These are phyloP conservation scores for Nibea coibor DNA, from an alignment of 2,113 vertebrate species.

Conservation along the genomic window DNA sequence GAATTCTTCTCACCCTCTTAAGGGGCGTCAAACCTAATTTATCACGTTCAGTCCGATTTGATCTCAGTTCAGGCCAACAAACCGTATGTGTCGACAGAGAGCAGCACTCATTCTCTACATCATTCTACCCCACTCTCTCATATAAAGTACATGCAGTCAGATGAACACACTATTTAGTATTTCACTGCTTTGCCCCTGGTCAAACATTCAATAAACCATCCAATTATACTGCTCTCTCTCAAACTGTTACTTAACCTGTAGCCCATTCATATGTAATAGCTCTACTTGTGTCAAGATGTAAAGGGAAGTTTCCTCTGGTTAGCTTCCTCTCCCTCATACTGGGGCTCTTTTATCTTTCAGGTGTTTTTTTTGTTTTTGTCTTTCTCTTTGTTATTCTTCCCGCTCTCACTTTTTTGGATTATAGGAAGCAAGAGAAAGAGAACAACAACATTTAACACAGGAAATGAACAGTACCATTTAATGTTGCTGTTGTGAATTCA, in stretches of 20 bases:
- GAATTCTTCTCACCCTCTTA: not conserved
- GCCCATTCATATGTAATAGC: not conserved
- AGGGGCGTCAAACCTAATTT: no score
- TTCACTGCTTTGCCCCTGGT: slow-evolving; percentile 26
- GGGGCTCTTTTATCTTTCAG: not conserved
- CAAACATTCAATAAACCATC: slow-evolving; percentile 28
- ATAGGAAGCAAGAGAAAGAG: not conserved
- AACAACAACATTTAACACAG: not conserved
- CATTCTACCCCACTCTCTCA: not conserved
- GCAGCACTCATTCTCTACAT: not conserved
- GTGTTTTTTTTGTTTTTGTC: not conserved
- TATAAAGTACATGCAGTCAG: not conserved
- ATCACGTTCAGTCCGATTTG: no score
- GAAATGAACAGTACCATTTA: not conserved
- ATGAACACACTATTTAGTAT: slow-evolving; percentile 8
- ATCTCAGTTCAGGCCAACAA: no score
- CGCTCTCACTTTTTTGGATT: not conserved
- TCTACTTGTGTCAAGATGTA: not conserved
- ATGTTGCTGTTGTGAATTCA: not conserved
- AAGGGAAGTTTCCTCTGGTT: not conserved
- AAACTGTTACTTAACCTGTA: slow-evolving; percentile 3
- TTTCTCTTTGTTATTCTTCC: not conserved
- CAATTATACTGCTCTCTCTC: not conserved
- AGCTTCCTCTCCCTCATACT: not conserved
- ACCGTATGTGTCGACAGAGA: not conserved